Conservation (phyloP, 2,113 vertebrate species). For the Notarius lentiginosus region DNA sequence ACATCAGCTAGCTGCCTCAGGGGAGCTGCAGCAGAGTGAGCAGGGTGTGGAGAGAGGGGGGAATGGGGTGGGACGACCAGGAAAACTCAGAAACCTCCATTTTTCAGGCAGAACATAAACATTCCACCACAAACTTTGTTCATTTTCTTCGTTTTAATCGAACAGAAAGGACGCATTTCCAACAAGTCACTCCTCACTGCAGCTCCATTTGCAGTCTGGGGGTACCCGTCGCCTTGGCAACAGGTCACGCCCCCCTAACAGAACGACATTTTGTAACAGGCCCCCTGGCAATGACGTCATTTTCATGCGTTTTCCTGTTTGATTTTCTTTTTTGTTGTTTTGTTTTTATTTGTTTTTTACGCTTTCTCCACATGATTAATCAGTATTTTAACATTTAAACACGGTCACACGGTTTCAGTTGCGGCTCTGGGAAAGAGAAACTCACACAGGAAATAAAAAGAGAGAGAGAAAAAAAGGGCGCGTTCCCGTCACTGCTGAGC, state of each 20-base stretch:
- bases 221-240: not conserved
- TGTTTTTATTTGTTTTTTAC: not conserved
- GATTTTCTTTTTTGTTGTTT: not conserved
- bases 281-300: not conserved
- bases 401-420: not conserved
- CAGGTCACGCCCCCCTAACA: conserved; percentile 18
- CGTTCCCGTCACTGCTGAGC: conserved; percentile 25
- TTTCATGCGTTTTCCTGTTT: not conserved
- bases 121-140: not conserved
- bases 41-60: not conserved
- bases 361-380: not conserved
- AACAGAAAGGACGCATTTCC: not conserved
- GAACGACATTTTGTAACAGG: conserved; percentile 9
- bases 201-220: not conserved
- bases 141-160: not conserved
- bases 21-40: too few species aligned
- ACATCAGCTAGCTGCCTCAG: not conserved
- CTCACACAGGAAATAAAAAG: not conserved
- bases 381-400: too few species aligned
- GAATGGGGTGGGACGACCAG: not conserved
- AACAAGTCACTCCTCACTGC: not conserved
- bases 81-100: not conserved
- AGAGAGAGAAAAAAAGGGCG: conserved; percentile 27
- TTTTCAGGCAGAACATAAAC: not conserved
- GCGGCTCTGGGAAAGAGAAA: not conserved